Conservation (phyloP, 2,888 invertebrate species). For the Rhaphigaster nebulosa region DNA sequence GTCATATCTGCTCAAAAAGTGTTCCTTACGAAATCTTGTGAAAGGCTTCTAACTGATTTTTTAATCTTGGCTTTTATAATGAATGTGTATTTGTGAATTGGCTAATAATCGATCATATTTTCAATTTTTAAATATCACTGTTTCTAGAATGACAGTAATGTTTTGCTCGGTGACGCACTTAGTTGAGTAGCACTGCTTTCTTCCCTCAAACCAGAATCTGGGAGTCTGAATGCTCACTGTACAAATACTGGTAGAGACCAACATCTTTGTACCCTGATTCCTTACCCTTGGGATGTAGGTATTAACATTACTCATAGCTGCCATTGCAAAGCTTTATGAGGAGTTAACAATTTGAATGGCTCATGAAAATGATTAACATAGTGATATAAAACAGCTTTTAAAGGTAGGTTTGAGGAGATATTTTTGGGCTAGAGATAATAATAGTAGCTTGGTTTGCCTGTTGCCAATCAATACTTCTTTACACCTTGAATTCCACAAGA, state of each 20-base stretch:
- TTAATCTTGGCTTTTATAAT: neutral
- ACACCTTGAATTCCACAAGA: neutral
- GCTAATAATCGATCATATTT: too few relatives aligned
- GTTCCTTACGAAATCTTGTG: neutral
- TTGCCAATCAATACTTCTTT: neutral
- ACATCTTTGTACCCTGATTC: too few relatives aligned
- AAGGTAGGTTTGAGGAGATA: neutral
- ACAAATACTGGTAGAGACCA: too few relatives aligned
- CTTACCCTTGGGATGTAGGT: neutral
- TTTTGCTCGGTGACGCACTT: neutral
- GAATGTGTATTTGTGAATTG: too few relatives aligned
- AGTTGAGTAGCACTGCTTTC: neutral
- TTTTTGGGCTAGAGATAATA: neutral
- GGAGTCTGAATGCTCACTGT: neutral
- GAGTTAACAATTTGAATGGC: neutral
- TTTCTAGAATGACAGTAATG: neutral
- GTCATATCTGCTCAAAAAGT: neutral
- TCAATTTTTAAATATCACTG: neutral
- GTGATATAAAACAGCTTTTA: neutral
- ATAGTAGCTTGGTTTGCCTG: neutral
- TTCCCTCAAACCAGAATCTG: neutral
- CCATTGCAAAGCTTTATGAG: neutral
- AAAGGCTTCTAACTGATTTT: neutral
- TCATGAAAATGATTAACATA: neutral
- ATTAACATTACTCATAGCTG: neutral